Base-by-base conservation (phyloP, 1,140 invertebrate genomes). In the Ectropis grisescens region DNA sequence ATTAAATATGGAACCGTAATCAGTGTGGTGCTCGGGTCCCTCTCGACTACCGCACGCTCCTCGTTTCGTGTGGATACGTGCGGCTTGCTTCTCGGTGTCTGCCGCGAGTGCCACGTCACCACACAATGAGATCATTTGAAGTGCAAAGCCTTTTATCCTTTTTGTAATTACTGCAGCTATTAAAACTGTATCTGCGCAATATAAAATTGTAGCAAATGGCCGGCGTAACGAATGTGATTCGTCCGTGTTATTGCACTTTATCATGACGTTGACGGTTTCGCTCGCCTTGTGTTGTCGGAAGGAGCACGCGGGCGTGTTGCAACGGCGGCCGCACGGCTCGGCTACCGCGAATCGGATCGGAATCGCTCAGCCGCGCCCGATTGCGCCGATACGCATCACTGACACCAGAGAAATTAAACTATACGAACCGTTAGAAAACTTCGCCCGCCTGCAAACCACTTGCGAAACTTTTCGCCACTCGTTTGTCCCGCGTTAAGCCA, bases 1-100 rank as follows among this genome's bases (percentile, higher is more conserved):
- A 76, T 79, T 66, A 79, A 76, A 76, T 68, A 79, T 79, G 67
- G 31, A 79, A 58, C 56, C 46, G 62, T 75, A 79, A 79, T 79
- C 71, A 79, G 69, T 50, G 55, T 59, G 49, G 54, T 48, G 65
- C 58, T 50, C 46, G 59, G 45, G 56, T 50, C 57, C 61, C 57
- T 53, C 53, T 19, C 39, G 4, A 13, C 23, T 26, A 33, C 42
- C 28, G 37, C 33, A 47, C 25, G 13, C 29, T 30, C 26, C 13
- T 41, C 36, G 34, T 35, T 28, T 32, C 31, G 13, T 33, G 33
- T 33, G 32, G 32, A 30, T 31, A 37, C 30, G 27, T 33, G 11
- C 8, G 12, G 8, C 26, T 14, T 24, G 16, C 25, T 33, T 26
- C 13, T 2, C n/a, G n/a, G 16, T 19, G n/a, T n/a, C n/a, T n/a